Percentiles rank a stretch among this genome's conserved stretches.
phyloP scores from a whole-genome alignment of 2,888 invertebrate species.

The Cheilosia soror region DNA sequence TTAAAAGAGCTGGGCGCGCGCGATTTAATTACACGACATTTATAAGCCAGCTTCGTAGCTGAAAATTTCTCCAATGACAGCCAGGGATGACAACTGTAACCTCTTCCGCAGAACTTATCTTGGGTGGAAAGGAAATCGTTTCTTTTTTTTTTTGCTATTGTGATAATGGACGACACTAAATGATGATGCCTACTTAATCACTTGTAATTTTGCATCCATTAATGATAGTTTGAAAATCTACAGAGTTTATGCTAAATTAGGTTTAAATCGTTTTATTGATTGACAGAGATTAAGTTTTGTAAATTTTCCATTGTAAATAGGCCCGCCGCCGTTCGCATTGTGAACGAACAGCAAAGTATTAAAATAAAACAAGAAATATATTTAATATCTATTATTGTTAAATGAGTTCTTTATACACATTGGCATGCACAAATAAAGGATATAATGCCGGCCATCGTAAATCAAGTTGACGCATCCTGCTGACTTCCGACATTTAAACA shows the following conservation, averaged over 20 bases:
- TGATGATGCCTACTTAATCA: slow-evolving; percentile 67
- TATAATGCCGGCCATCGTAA: slow-evolving; percentile 15
- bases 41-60: slow-evolving; percentile 54
- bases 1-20: slow-evolving; percentile 62
- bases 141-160: slow-evolving; percentile 19
- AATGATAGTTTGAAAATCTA: slow-evolving; percentile 66
- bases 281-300: slow-evolving; percentile 32
- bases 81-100: slow-evolving; percentile 57
- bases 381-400: neutral
- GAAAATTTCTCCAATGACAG: slow-evolving; percentile 40
- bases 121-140: slow-evolving; percentile 25
- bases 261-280: slow-evolving; percentile 52
- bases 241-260: slow-evolving; percentile 61
- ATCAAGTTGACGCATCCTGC: slow-evolving; percentile 50
- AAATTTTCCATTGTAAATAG: slow-evolving; percentile 42
- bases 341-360: neutral
- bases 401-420: neutral
- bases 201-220: slow-evolving; percentile 57
- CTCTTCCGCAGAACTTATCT: slow-evolving; percentile 15
- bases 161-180: slow-evolving; percentile 63
- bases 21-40: slow-evolving; percentile 73
- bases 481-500: slow-evolving; percentile 29
- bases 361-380: neutral
- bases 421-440: neutral
- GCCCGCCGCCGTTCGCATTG: neutral